A percentile compares a stretch with the other conserved stretches of the same genome.
Conservation (phyloP, 2,797 vertebrate species). For the Characodon lateralis region DNA sequence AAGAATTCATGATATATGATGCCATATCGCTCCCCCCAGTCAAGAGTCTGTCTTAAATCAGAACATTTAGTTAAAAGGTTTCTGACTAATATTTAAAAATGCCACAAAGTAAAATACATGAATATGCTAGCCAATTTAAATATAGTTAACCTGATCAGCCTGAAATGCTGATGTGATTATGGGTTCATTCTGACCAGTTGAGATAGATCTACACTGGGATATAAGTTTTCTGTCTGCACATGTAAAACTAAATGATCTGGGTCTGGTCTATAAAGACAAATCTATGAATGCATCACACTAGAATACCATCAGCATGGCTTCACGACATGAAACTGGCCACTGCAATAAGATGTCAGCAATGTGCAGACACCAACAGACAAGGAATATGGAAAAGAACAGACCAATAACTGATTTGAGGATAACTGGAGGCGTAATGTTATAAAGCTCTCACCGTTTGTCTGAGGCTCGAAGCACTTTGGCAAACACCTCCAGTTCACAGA, state of each 20-base stretch:
- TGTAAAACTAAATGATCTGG: background rate
- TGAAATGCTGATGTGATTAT: too few species aligned
- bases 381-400: background rate
- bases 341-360: background rate
- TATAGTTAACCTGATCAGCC: too few species aligned
- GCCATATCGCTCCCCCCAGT: too few species aligned
- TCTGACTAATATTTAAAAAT: too few species aligned
- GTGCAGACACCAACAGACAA: background rate
- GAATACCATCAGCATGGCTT: background rate
- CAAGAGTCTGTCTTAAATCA: too few species aligned
- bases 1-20: too few species aligned
- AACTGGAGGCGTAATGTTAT: background rate
- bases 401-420: background rate
- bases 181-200: too few species aligned
- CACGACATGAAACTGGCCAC: background rate
- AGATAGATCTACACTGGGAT: too few species aligned
- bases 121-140: too few species aligned
- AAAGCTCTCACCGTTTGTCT: slow-evolving; percentile 91
- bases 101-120: too few species aligned
- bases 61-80: too few species aligned
- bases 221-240: too few species aligned
- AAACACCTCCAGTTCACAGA: slow-evolving; percentile 99
- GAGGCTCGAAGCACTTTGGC: slow-evolving; percentile 97
- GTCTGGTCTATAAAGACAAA: background rate
- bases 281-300: background rate